phyloP scores from a whole-genome alignment of 2,888 invertebrate genomes.

The Luperina nickerlii region DNA sequence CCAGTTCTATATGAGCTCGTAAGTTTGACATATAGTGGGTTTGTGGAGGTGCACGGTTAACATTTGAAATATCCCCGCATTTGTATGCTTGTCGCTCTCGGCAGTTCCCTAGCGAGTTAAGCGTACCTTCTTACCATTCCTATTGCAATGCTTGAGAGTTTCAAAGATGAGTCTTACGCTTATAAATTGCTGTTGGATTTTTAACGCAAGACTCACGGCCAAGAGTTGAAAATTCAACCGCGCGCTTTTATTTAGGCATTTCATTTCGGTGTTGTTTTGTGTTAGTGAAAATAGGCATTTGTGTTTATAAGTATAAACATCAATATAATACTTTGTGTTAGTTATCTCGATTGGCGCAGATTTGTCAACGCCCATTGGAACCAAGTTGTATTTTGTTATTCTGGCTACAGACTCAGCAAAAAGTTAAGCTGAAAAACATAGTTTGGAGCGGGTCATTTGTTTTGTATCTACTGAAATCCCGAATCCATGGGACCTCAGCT shows the following conservation, averaged over 20 bases:
- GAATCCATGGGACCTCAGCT: conserved; percentile 29
- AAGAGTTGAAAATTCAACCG: not conserved
- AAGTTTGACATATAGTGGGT: conserved; percentile 49
- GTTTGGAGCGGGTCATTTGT: conserved; percentile 32
- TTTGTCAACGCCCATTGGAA: conserved; percentile 40
- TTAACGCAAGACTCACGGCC: too few relatives aligned
- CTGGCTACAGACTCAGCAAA: conserved; percentile 29
- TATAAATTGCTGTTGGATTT: not conserved
- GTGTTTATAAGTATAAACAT: conserved; percentile 20
- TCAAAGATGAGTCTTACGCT: conserved; percentile 27
- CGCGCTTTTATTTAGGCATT: not conserved
- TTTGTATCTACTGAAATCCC: conserved; percentile 17
- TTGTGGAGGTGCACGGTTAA: conserved; percentile 45
- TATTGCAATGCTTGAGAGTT: conserved; percentile 43
- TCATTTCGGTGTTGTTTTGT: not conserved
- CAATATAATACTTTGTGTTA: conserved; percentile 9
- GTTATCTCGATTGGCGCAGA: conserved; percentile 30
- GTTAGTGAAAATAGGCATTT: not conserved
- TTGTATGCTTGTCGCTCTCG: conserved; percentile 58
- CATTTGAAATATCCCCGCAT: conserved; percentile 52
- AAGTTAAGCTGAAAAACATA: conserved; percentile 37
- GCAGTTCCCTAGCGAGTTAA: conserved; percentile 51
- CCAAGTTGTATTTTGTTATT: conserved; percentile 38
- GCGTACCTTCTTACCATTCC: conserved; percentile 42
- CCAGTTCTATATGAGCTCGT: conserved; percentile 33